These are phyloP conservation scores for Antheraea assamensis DNA, from an alignment of 2,888 invertebrate species.

Conservation along the genomic window DNA sequence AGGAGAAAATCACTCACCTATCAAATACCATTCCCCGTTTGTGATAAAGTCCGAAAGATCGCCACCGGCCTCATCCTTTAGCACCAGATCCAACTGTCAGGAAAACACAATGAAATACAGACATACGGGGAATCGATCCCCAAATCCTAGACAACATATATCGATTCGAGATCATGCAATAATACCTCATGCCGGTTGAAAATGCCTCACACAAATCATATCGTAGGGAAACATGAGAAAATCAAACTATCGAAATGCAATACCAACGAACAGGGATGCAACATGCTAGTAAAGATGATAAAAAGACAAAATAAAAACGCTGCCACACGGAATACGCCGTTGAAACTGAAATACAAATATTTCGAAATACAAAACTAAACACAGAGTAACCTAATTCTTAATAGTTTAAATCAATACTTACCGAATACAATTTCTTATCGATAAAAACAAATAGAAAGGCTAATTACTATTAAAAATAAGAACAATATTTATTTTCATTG, in stretches of 20 bases:
- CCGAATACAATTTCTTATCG: neutral
- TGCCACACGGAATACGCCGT: constrained; percentile 50
- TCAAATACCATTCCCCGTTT: constrained; percentile 99
- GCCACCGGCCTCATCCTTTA: constrained; percentile 96
- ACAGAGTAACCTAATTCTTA: neutral
- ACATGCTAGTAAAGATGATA: constrained; percentile 31
- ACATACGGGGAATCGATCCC: constrained; percentile 34
- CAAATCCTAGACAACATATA: constrained; percentile 11
- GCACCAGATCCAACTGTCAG: constrained; percentile 95
- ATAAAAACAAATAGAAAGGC: neutral
- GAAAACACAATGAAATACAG: constrained; percentile 45
- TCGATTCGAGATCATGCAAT: constrained; percentile 31
- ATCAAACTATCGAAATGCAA: constrained; percentile 42
- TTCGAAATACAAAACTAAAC: neutral
- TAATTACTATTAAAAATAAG: neutral
- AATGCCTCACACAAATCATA: constrained; percentile 12
- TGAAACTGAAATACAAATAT: constrained; percentile 7
- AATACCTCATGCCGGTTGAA: constrained; percentile 24
- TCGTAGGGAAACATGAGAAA: constrained; percentile 55
- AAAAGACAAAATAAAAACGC: constrained; percentile 32
- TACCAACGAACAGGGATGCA: constrained; percentile 38
- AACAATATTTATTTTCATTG: too few relatives aligned
- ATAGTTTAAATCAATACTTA: neutral
- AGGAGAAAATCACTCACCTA: constrained; percentile 87
- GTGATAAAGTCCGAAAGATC: constrained; percentile 98